Evolutionary conservation across 2,113 vertebrate genomes (phyloP).

Genomic region (Cranoglanis bouderius): DNA sequence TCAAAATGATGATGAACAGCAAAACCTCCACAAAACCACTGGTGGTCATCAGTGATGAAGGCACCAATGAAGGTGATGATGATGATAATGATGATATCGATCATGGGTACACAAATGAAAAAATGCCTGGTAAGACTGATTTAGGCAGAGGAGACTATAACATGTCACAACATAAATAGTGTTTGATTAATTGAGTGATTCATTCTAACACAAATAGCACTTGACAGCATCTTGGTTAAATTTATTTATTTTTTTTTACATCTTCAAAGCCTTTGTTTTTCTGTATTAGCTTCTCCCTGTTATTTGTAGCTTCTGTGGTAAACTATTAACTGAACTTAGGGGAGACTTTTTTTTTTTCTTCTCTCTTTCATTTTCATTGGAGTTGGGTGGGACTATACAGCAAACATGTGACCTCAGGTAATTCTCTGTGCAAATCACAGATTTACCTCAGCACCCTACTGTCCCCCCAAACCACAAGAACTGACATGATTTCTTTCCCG

Average conservation of each 20-base stretch:
- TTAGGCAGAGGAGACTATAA: background rate
- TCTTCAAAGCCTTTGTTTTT: background rate
- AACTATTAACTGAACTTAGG: background rate
- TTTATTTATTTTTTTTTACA: background rate
- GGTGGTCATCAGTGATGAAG: conserved; percentile 71
- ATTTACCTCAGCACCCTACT: too few relatives aligned
- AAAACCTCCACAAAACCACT: conserved; percentile 83
- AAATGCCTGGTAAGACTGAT: conserved; percentile 43
- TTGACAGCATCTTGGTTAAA: too few relatives aligned
- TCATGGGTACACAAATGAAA: background rate
- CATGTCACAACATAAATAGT: background rate
- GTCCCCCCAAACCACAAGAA: too few relatives aligned
- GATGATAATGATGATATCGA: background rate
- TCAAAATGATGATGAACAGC: conserved; percentile 85
- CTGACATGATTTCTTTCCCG: too few relatives aligned
- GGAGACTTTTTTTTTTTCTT: background rate
- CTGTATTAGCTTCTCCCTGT: background rate
- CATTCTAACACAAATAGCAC: background rate
- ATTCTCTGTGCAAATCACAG: too few relatives aligned
- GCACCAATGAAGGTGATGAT: background rate
- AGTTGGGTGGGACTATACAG: background rate
- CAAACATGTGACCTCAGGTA: background rate
- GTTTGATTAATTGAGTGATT: background rate
- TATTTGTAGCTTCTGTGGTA: background rate
- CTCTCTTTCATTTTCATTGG: background rate